phyloP scores from a whole-genome alignment of 2,888 invertebrate species.

The Graphium colonna region DNA sequence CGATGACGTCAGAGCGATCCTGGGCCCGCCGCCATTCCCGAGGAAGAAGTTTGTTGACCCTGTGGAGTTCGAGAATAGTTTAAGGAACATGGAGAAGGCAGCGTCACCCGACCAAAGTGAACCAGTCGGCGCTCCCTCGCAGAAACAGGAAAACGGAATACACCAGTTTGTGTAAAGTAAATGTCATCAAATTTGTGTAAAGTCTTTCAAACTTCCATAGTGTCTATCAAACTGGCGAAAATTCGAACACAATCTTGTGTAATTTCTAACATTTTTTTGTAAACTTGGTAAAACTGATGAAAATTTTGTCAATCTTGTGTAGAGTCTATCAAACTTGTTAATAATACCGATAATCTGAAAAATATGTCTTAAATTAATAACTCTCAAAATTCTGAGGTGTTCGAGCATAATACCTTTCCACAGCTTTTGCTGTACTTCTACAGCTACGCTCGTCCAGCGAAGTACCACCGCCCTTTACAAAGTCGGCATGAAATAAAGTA shows the following conservation, averaged over 20 bases:
- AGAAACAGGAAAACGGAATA: slow-evolving; percentile 40
- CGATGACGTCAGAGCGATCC: slow-evolving; percentile 91
- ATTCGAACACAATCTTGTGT: background rate
- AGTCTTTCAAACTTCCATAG: too few relatives aligned
- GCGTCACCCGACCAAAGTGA: slow-evolving; percentile 33
- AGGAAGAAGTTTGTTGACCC: slow-evolving; percentile 87
- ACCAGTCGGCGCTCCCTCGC: slow-evolving; percentile 48
- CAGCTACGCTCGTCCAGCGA: too few relatives aligned
- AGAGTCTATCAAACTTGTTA: too few relatives aligned
- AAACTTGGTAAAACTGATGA: slow-evolving; percentile 2
- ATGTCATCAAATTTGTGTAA: background rate
- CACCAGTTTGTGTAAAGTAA: slow-evolving; percentile 12
- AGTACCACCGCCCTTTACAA: too few relatives aligned
- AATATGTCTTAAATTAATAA: too few relatives aligned
- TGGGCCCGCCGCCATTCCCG: slow-evolving; percentile 93
- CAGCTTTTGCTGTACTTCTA: too few relatives aligned
- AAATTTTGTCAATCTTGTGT: background rate
- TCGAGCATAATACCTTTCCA: too few relatives aligned
- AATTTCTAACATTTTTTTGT: background rate
- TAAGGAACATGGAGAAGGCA: slow-evolving; percentile 63
- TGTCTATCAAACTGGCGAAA: too few relatives aligned
- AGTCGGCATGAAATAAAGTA: too few relatives aligned
- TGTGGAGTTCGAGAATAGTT: slow-evolving; percentile 85
- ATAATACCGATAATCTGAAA: too few relatives aligned
- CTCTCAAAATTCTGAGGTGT: too few relatives aligned